phyloP scores from a whole-genome alignment of 2,888 invertebrate species.

The Cosmia pyralina region DNA sequence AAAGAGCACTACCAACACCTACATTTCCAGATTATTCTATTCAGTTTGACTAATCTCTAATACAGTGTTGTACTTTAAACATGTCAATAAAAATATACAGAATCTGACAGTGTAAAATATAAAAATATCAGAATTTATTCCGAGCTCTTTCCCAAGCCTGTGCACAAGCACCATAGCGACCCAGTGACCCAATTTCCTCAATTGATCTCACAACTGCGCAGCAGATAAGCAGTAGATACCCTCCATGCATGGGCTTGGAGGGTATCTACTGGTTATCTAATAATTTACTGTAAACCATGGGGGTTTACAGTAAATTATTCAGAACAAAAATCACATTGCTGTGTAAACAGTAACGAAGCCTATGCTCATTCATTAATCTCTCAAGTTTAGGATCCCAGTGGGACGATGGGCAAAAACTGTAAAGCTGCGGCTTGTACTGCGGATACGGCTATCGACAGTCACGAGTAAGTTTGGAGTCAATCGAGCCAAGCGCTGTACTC shows the following conservation, averaged over 20 bases:
- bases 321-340: slow-evolving; percentile 36
- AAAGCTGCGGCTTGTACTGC: slow-evolving; percentile 5
- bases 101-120: not conserved
- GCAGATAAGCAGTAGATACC: slow-evolving; percentile 32
- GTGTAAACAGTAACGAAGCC: slow-evolving; percentile 11
- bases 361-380: slow-evolving; percentile 22
- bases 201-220: slow-evolving; percentile 46
- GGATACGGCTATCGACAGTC: slow-evolving; percentile 1
- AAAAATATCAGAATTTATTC: slow-evolving; percentile 17
- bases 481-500: not conserved
- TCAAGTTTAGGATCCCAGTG: slow-evolving; percentile 8
- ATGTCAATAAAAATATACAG: not conserved
- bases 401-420: slow-evolving; percentile 6
- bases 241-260: too few species aligned
- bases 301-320: not conserved
- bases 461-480: slow-evolving; percentile 8
- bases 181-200: slow-evolving; percentile 55
- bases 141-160: slow-evolving; percentile 13
- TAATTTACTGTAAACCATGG: not conserved
- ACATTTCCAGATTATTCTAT: not conserved
- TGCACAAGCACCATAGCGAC: slow-evolving; percentile 49
- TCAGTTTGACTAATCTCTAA: not conserved
- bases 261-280: too few species aligned
- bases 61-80: not conserved
- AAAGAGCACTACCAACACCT: not conserved